These are phyloP conservation scores for Nowickia ferox DNA, from an alignment of 2,888 invertebrate genomes.

Conservation along the genomic window DNA sequence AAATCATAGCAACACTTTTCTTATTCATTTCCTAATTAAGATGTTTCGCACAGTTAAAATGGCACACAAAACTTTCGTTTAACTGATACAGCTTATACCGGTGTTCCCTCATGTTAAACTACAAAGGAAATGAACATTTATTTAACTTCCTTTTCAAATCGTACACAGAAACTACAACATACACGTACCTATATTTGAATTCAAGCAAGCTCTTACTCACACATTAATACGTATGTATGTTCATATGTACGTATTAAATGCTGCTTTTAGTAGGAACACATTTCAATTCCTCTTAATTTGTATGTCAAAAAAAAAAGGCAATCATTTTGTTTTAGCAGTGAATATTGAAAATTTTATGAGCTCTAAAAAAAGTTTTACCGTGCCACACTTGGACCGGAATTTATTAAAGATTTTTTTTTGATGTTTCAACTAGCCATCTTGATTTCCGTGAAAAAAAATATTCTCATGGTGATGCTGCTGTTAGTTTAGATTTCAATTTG, in stretches of 20 bases:
- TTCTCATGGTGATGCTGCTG: constrained; percentile 17
- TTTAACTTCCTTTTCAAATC: neutral
- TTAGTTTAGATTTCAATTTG: constrained; percentile 23
- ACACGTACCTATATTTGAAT: neutral
- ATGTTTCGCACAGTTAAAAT: neutral
- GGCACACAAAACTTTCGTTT: neutral
- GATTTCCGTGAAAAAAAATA: constrained; percentile 21
- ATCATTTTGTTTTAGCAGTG: constrained; percentile 8
- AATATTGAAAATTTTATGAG: constrained; percentile 51
- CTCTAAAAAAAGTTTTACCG: constrained; percentile 38
- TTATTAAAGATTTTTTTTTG: constrained; percentile 1
- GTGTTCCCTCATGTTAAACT: neutral
- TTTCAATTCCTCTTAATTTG: constrained; percentile 66
- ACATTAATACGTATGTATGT: neutral
- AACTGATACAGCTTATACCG: neutral
- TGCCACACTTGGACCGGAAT: constrained; percentile 40
- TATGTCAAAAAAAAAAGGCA: neutral
- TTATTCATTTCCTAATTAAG: neutral
- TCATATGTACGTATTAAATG: neutral
- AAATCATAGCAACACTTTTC: no score
- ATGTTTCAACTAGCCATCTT: constrained; percentile 2
- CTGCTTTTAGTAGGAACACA: constrained; percentile 21
- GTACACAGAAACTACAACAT: neutral
- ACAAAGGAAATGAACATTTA: neutral
- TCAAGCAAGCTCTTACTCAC: neutral